Base-by-base conservation (phyloP, 2,888 invertebrate species). In the Myopa testacea region DNA sequence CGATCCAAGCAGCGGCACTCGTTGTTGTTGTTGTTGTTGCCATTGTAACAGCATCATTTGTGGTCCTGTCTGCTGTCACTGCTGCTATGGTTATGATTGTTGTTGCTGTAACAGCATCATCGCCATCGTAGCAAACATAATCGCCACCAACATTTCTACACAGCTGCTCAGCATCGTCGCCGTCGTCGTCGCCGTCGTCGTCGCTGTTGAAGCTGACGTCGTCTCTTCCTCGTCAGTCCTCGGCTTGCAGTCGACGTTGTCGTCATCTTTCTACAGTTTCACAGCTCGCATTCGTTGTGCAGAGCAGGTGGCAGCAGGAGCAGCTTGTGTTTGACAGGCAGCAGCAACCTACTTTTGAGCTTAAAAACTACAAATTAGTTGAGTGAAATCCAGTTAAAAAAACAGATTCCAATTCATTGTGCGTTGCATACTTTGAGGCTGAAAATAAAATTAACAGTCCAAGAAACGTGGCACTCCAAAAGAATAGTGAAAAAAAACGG, bases 241-340 rank as follows among this genome's bases (percentile, higher is more conserved):
- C 45, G 34, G 7, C 6, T 67, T 37, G 67, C 40, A 16, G 67
- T 37, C 67, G 75, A 77, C 69, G 80, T 69, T 58, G 65, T 79
- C 79, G 76, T 68, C 55, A 76, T 55, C 55, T 55, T 52, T 77
- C 74, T 63, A 16, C 7, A 14, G 4, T n/a, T 6, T 4, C 4
- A 6, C 1, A 19, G 26, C 55, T 77, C 80, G 78, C 78, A 82
- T 78, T 78, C 78, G 67, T 75, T 67, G 78, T 79, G 76, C 73
- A 77, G 68, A 67, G 74, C 75, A 75, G 79, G 76, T 67, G 77
- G 75, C 77, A 80, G 78, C 40, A 65, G 70, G 58, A 73, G 76
- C 37, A 62, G 65, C 63, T 7, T 58, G 37, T 16, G 58, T n/a
- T 38, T 55, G 58, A 58, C 58, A 50, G 69, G 16, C 55, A 60